phyloP scores from a whole-genome alignment of 2,797 vertebrate genomes.

The Melanotaenia trifasciata region DNA sequence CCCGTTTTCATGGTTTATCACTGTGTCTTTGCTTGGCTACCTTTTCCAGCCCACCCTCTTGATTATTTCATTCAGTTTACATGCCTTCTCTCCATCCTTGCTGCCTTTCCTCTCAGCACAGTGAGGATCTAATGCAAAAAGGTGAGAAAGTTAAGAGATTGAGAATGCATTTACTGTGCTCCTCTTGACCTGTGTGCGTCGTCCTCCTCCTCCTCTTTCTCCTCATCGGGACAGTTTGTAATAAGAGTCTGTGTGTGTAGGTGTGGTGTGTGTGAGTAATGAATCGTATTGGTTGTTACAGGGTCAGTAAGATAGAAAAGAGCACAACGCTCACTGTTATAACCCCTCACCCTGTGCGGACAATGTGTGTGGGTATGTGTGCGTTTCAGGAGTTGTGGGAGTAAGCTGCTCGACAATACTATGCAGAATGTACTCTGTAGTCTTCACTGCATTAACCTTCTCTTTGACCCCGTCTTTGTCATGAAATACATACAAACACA shows the following conservation, averaged over 20 bases:
- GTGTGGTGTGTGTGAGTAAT: conserved; percentile 54
- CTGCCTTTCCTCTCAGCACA: conserved; percentile 13
- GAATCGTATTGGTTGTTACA: conserved; percentile 50
- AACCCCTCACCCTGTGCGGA: conserved; percentile 22
- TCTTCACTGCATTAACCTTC: conserved; percentile 41
- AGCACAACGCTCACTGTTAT: conserved; percentile 38
- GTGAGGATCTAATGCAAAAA: conserved; percentile 61
- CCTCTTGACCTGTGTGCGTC: conserved; percentile 27
- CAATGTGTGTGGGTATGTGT: conserved; percentile 3
- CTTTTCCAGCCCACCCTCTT: conserved; percentile 3
- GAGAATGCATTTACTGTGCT: conserved; percentile 65
- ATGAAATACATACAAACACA: conserved; percentile 27
- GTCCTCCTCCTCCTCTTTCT: conserved; percentile 33
- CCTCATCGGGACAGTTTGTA: conserved; percentile 50
- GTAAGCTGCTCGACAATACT: conserved; percentile 23
- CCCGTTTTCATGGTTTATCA: conserved; percentile 27
- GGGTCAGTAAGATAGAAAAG: conserved; percentile 54
- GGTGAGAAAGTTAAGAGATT: conserved; percentile 74
- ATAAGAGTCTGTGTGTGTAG: conserved; percentile 59
- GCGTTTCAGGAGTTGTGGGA: conserved; percentile 20
- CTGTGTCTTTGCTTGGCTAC: conserved; percentile 11
- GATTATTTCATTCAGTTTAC: conserved; percentile 45
- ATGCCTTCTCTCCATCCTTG: conserved; percentile 35
- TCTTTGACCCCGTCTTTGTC: conserved; percentile 38
- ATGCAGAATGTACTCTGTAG: conserved; percentile 41